Percentiles rank a stretch among this genome's conserved stretches.
Evolutionary conservation across 2,113 vertebrate species (phyloP).

Genomic region (Lucifuga dentata): DNA sequence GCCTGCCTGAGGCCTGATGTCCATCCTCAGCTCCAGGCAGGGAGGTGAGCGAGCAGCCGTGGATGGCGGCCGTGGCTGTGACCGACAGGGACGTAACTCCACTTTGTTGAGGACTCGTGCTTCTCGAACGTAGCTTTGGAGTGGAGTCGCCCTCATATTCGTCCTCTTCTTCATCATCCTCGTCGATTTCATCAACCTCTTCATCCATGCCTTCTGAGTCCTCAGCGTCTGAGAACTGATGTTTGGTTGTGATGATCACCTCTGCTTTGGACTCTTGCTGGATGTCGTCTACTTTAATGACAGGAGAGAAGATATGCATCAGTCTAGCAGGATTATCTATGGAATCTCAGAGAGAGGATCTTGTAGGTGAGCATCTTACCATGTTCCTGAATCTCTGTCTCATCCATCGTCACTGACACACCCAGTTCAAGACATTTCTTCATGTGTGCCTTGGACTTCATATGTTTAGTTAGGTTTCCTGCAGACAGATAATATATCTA

Average conservation of each 20-base stretch:
- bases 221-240: conserved; percentile 97
- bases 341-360: background rate
- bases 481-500: background rate
- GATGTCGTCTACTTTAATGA: conserved; percentile 84
- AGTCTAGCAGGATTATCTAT: background rate
- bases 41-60: conserved; percentile 77
- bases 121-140: conserved; percentile 93
- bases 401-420: conserved; percentile 94
- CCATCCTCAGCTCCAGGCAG: conserved; percentile 87
- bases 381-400: conserved; percentile 91
- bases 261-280: conserved; percentile 87
- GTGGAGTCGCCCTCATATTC: conserved; percentile 95
- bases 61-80: conserved; percentile 83
- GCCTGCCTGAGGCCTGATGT: conserved; percentile 82
- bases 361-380: conserved; percentile 78
- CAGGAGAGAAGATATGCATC: conserved; percentile 4
- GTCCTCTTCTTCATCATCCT: conserved; percentile 94
- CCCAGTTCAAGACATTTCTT: conserved; percentile 99
- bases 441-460: conserved; percentile 99
- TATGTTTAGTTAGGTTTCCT: conserved; percentile 99
- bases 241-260: conserved; percentile 84
- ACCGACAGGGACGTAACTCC: conserved; percentile 87
- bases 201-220: conserved; percentile 92
- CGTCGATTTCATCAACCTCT: conserved; percentile 94
- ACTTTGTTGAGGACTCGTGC: conserved; percentile 92